These are phyloP conservation scores for Idaea biselata DNA, from an alignment of 2,888 invertebrate genomes.

Conservation along the genomic window DNA sequence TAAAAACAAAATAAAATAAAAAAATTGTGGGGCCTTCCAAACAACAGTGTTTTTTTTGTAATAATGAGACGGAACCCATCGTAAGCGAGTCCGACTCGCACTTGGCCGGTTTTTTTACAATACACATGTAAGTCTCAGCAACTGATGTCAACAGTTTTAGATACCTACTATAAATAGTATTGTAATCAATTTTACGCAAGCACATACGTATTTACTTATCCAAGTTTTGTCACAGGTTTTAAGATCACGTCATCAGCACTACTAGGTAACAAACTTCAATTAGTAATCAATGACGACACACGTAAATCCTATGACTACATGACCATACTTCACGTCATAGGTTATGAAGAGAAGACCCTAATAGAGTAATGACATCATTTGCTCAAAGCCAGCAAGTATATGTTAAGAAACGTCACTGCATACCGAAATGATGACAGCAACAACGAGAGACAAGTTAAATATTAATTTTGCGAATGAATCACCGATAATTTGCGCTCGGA, in stretches of 20 bases:
- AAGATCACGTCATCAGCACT: neutral
- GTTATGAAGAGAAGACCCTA: neutral
- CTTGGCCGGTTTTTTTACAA: no score
- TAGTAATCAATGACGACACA: neutral
- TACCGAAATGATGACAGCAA: conserved; percentile 54
- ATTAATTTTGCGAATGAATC: conserved; percentile 38
- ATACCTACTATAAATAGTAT: no score
- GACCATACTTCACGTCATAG: neutral
- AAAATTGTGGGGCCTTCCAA: no score
- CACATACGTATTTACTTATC: no score
- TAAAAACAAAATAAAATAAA: no score
- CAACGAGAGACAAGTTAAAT: conserved; percentile 37
- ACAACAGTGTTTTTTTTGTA: no score
- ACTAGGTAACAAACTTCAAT: neutral
- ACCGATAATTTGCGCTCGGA: conserved; percentile 18
- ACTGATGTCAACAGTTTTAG: no score
- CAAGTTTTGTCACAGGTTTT: neutral
- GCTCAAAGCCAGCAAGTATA: neutral
- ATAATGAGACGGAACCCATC: no score
- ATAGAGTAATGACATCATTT: neutral
- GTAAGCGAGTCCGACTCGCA: no score
- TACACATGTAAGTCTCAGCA: no score
- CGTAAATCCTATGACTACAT: neutral
- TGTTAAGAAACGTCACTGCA: conserved; percentile 47
- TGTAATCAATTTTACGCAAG: no score